phyloP scores from a whole-genome alignment of 30 jellyfish, hydroid and myxozoan genomes.

The Euphysa ruthae region DNA sequence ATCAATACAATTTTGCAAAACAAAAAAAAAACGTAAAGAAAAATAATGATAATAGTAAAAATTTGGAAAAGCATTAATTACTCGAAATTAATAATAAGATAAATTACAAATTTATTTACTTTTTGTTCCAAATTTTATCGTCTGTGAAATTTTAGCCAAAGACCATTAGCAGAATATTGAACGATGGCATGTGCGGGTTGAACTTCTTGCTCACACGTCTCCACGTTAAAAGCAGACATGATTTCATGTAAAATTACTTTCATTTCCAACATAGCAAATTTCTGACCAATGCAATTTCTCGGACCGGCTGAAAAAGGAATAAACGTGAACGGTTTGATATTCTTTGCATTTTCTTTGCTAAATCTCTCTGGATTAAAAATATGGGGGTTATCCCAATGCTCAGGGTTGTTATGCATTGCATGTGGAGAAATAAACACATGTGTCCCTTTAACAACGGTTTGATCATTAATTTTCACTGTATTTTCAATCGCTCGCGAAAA shows the following conservation, averaged over 20 bases:
- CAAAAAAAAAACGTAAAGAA: no score
- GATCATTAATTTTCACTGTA: constrained; percentile 4
- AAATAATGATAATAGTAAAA: no score
- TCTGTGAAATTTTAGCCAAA: background rate
- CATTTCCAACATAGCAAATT: constrained; percentile 31
- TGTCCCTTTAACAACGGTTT: constrained; percentile 37
- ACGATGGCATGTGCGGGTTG: background rate
- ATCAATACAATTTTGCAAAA: no score
- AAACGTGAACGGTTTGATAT: constrained; percentile 61
- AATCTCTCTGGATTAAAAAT: constrained; percentile 83
- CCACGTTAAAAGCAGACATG: constrained; percentile 5
- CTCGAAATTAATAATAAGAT: no score
- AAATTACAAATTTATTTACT: no score
- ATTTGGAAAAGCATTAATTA: no score
- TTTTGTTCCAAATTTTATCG: no score
- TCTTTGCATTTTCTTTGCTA: constrained; percentile 34
- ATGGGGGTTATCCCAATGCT: constrained; percentile 60
- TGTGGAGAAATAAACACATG: constrained; percentile 35
- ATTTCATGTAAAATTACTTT: constrained; percentile 4
- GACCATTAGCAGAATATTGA: background rate
- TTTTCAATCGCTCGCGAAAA: constrained; percentile 51
- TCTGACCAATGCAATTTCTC: constrained; percentile 85
- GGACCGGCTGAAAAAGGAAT: constrained; percentile 97
- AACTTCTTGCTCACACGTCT: background rate
- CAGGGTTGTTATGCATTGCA: constrained; percentile 58